A percentile compares a stretch with the other conserved stretches of the same genome.
phyloP scores from a whole-genome alignment of 2,113 vertebrate genomes.

The Panthera tigris region DNA sequence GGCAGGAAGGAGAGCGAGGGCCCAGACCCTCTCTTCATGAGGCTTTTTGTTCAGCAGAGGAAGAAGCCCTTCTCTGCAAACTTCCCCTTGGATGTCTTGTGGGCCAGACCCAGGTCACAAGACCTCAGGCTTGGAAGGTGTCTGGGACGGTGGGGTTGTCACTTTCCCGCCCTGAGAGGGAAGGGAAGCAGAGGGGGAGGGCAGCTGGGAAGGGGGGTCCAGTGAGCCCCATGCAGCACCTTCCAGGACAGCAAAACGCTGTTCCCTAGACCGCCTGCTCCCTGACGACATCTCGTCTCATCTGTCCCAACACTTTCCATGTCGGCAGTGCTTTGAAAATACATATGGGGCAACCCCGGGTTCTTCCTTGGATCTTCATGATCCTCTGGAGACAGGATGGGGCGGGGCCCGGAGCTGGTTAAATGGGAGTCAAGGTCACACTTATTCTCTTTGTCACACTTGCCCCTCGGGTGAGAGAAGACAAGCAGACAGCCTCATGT shows the following conservation, averaged over 20 bases:
- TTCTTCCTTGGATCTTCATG: neutral
- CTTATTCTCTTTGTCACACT: neutral
- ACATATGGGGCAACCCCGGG: rapidly evolving
- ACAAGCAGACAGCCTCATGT: neutral
- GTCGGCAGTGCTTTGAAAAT: neutral
- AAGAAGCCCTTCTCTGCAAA: neutral
- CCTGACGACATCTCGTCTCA: rapidly evolving
- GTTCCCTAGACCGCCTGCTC: neutral
- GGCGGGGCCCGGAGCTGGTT: rapidly evolving
- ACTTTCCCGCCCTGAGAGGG: neutral
- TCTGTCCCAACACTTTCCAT: neutral
- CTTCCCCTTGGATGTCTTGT: neutral
- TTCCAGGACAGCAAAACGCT: neutral
- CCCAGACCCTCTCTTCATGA: neutral
- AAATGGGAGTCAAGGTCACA: neutral
- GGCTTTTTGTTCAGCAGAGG: neutral
- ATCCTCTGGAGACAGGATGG: neutral
- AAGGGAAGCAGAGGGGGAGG: neutral
- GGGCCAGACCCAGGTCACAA: neutral
- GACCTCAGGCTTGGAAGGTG: neutral
- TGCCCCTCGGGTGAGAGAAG: neutral
- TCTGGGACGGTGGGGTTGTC: neutral
- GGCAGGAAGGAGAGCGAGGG: neutral
- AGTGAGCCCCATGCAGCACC: rapidly evolving
- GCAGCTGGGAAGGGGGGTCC: rapidly evolving